Evolutionary conservation across 2,113 vertebrate genomes (phyloP), one percentile per base, ranked within the genome.

Genomic region (Hydrolagus affinis): DNA sequence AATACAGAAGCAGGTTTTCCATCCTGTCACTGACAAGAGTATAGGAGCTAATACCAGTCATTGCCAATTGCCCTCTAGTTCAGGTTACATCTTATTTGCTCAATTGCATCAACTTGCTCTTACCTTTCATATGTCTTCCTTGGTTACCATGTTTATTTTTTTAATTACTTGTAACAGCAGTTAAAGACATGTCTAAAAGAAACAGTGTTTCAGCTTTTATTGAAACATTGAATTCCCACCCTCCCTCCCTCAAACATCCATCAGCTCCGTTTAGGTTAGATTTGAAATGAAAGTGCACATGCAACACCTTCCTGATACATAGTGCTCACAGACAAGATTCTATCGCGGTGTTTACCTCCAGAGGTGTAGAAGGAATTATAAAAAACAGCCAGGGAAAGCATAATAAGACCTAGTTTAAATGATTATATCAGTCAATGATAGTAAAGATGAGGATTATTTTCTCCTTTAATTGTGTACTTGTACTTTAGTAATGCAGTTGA

Each of bases 181-280:
- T 8, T 62, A 78, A 59, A 21, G 77, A 64, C 59, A 64, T 28
- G 23, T 8, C 76, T 44, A 44, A 44, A 80, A 30, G 4, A 3
- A 62, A 28, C 60, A 28, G 77, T 80, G 59, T 7, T 80, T 80
- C 77, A 80, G 25, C 60, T 28, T 80, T 80, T 80, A 80, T 80
- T 80, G 77, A 80, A 60, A 80, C 14, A 64, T 14, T 15, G 28
- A 1, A 2, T 59, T 62, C 25, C 17, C 14, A 11, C 57, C 17
- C 12, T 80, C 21, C 59, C 10, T 12, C 59, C 8, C 12, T 56
- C 30, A 80, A 80, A 80, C 59, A 80, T 78, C 14, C 57, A 56
- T 7, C 25, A 59, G 57, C 77, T 15, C 77, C 28, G 28, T 19
- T 80, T 64, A 66, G 28, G 23, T 17, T 17, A 25, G n/a, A 25